A percentile compares a stretch with the other conserved stretches of the same genome.
Evolutionary conservation across 2,113 vertebrate genomes (phyloP).

Genomic region (Garra rufa): DNA sequence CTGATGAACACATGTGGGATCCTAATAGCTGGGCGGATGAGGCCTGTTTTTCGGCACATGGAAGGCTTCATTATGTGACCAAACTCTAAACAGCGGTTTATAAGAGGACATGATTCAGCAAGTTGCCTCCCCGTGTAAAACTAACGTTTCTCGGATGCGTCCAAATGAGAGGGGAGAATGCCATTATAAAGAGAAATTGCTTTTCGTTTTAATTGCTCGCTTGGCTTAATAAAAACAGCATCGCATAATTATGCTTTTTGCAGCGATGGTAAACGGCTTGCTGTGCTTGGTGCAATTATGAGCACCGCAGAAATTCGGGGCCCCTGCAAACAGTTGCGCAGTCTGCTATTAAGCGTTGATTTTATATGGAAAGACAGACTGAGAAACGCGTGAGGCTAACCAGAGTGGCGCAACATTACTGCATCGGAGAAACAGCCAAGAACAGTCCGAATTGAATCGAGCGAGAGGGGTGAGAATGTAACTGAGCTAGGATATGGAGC

Average conservation of each 20-base stretch:
- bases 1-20: conserved; percentile 49
- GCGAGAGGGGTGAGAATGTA: conserved; percentile 25
- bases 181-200: conserved; percentile 53
- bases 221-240: conserved; percentile 72
- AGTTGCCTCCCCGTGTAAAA: conserved; percentile 51
- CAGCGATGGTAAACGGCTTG: conserved; percentile 55
- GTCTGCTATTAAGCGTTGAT: conserved; percentile 69
- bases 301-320: conserved; percentile 72
- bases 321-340: conserved; percentile 68
- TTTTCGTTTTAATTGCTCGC: conserved; percentile 68
- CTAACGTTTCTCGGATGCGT: conserved; percentile 32
- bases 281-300: conserved; percentile 70
- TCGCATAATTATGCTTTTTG: conserved; percentile 74
- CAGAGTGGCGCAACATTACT: conserved; percentile 28
- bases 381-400: conserved; percentile 40
- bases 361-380: conserved; percentile 75
- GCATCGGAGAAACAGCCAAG: conserved; percentile 5
- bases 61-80: conserved; percentile 49
- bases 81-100: conserved; percentile 52
- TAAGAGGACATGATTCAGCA: conserved; percentile 58
- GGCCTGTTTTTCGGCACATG: conserved; percentile 38
- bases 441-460: conserved; percentile 3
- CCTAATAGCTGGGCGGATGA: conserved; percentile 48
- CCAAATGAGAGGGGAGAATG: conserved; percentile 21
- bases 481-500: conserved; percentile 39